Conservation (phyloP, 2,797 vertebrate species). For the Schizothorax lantsangensis region DNA sequence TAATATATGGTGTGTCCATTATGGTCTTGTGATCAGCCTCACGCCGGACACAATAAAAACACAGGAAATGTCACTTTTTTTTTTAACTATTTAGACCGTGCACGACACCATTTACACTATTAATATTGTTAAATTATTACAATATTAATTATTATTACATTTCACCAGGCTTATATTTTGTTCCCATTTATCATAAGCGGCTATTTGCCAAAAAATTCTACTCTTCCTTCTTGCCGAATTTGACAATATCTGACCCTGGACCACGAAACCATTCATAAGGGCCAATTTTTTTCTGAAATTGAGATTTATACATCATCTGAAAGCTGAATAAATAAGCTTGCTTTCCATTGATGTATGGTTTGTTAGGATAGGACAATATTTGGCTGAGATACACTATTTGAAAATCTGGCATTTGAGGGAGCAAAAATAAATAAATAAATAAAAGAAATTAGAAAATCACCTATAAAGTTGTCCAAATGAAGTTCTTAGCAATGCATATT, state of each 20-base stretch:
- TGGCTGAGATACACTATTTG: neutral
- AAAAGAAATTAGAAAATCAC: neutral
- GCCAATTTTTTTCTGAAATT: too few relatives aligned
- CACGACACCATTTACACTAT: neutral
- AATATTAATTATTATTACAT: too few relatives aligned
- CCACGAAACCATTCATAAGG: neutral
- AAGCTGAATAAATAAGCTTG: neutral
- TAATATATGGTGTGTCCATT: neutral
- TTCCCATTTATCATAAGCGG: neutral
- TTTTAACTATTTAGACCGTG: neutral
- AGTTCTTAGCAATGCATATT: too few relatives aligned
- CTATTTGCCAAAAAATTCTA: neutral
- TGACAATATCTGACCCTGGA: neutral
- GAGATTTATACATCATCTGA: too few relatives aligned
- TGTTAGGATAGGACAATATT: neutral
- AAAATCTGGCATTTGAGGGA: neutral
- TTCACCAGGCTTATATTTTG: neutral
- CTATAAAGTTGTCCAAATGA: too few relatives aligned
- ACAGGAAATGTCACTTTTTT: constrained; percentile 4
- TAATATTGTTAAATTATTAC: neutral
- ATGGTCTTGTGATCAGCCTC: constrained; percentile 49
- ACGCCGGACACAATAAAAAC: constrained; percentile 13
- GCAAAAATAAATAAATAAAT: neutral
- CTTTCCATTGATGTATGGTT: neutral
- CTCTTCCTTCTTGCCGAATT: neutral